These are phyloP conservation scores for Eudyptes chrysolophus DNA, from an alignment of 2,113 vertebrate species.

Conservation along the genomic window DNA sequence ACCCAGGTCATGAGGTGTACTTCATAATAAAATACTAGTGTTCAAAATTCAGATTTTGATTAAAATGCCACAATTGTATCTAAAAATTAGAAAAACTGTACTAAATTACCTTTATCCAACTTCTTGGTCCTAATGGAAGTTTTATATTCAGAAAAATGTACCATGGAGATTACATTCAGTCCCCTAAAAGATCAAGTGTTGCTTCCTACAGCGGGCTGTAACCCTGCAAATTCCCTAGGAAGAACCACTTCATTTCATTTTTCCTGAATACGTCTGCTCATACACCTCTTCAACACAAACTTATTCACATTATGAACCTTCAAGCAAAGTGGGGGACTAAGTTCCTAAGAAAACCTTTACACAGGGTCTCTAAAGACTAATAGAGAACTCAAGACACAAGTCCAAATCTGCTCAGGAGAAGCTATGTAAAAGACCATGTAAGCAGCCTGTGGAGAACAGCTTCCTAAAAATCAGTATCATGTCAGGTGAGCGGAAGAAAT, in stretches of 20 bases:
- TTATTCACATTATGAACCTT: background rate
- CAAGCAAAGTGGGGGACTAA: background rate
- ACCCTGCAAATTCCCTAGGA: background rate
- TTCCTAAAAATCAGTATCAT: background rate
- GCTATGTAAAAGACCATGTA: background rate
- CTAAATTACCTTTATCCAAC: background rate
- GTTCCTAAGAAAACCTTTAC: background rate
- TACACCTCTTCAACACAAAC: background rate
- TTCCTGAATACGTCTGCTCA: background rate
- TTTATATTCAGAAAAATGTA: background rate
- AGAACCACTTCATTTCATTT: background rate
- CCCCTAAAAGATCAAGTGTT: background rate
- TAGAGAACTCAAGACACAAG: background rate
- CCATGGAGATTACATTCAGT: background rate
- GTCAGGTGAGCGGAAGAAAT: background rate
- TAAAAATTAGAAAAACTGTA: background rate
- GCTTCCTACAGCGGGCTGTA: background rate
- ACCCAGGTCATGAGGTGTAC: accelerated
- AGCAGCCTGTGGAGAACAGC: background rate
- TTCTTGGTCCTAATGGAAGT: background rate
- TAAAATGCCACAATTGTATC: background rate
- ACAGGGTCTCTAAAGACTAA: background rate
- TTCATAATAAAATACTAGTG: background rate
- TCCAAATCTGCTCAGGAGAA: background rate
- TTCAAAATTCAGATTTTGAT: background rate